Evolutionary conservation across 2,888 invertebrate species (phyloP).

Genomic region (Mythimna pallens): DNA sequence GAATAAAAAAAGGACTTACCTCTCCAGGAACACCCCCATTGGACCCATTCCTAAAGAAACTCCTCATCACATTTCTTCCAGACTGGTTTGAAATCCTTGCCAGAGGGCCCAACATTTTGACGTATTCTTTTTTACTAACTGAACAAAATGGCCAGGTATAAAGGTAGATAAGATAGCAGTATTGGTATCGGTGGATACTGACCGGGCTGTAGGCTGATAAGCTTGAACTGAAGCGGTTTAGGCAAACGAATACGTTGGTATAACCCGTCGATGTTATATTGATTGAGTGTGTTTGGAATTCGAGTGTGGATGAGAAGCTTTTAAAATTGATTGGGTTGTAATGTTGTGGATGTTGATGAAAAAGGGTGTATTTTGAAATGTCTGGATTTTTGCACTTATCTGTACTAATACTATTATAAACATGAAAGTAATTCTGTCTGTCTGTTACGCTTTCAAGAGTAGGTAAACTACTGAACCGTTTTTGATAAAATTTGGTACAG

Average conservation of each 20-base stretch:
- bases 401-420: too few relatives aligned
- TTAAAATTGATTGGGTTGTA: constrained; percentile 41
- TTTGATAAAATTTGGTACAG: too few relatives aligned
- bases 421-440: too few relatives aligned
- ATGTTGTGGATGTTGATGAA: constrained; percentile 14
- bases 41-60: constrained; percentile 81
- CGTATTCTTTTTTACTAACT: constrained; percentile 47
- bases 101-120: constrained; percentile 84
- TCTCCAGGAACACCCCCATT: constrained; percentile 85
- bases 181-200: constrained; percentile 73
- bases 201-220: constrained; percentile 54
- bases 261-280: constrained; percentile 54
- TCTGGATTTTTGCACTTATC: constrained; percentile 8
- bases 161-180: constrained; percentile 81
- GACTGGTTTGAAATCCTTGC: constrained; percentile 81
- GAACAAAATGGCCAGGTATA: constrained; percentile 66
- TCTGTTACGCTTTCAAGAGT: too few relatives aligned
- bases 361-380: background rate
- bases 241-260: constrained; percentile 27
- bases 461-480: too few relatives aligned
- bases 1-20: constrained; percentile 69
- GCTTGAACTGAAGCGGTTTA: constrained; percentile 39
- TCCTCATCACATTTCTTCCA: constrained; percentile 82
- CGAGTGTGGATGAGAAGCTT: background rate
- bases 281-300: constrained; percentile 2